Base-by-base conservation (phyloP, 2,113 vertebrate genomes). In the Laticauda colubrina region DNA sequence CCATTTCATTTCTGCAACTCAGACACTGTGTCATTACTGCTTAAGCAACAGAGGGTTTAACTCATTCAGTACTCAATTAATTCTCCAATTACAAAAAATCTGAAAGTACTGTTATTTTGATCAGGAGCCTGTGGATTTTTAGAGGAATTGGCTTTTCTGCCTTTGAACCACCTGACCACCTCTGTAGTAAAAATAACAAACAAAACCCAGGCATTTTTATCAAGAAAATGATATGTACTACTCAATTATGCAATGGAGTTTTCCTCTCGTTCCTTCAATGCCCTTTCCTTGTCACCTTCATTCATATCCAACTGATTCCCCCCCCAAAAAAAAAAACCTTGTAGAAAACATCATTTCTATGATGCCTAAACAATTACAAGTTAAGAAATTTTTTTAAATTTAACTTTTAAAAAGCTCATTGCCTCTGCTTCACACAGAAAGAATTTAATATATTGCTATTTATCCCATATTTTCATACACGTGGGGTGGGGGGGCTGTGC, bases 31-130 rank as follows among this genome's bases (percentile, higher is more conserved):
- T 93, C 95, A 90, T 94, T 93, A 86, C 14, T 12, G 85, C 95
- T 95, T 93, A 89, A 57, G 93, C 92, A 90, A 90, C 61, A 92
- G 94, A 54, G 92, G 69, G 43, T 93, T 96, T 97, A 97, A 97
- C 96, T 94, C 95, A 92, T 95, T 95, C 95, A 21, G 75, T 94
- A 91, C 95, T 94, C 69, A 96, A 94, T 94, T 95, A 95, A 95
- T 96, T 90, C 91, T 94, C 89, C 93, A 86, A 39, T 87, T 34
- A 1, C 2, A 59, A 55, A 93, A n/a, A 20, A 0, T 0, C 0
- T 3, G 14, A 89, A 64, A 23, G 45, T 20, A 61, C 14, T 0
- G 9, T 92, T 43, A 18, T 43, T n/a, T 3, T 53, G 24, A 89
- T 89, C 69, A 24, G 24, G 55, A 55, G 64, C 43, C 61, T 39